A percentile compares a stretch with the other conserved stretches of the same genome.
These are phyloP conservation scores for Thunnus maccoyii DNA, from an alignment of 2,113 vertebrate species.

Conservation along the genomic window DNA sequence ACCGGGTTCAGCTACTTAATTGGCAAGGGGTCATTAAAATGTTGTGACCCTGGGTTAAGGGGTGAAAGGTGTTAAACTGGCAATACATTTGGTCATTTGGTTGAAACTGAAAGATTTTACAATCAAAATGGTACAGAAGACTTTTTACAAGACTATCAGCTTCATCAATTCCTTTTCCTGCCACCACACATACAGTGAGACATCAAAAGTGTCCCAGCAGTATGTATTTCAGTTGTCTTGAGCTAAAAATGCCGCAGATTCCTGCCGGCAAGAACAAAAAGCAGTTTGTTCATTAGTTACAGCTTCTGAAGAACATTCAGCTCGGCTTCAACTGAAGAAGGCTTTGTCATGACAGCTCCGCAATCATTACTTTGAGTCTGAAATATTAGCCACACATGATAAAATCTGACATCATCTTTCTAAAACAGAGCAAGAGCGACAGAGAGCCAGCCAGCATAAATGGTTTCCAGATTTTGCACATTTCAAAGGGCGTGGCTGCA, in stretches of 20 bases:
- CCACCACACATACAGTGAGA: not conserved
- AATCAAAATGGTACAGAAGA: not conserved
- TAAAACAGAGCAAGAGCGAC: conserved; percentile 27
- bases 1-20: conserved; percentile 49
- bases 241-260: conserved; percentile 63
- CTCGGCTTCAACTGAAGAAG: conserved; percentile 45
- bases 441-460: conserved; percentile 52
- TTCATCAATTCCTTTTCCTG: not conserved
- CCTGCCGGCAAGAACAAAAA: conserved; percentile 68
- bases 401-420: conserved; percentile 78
- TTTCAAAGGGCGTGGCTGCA: conserved; percentile 50
- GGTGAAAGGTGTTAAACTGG: conserved; percentile 15
- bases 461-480: conserved; percentile 74
- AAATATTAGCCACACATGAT: conserved; percentile 75
- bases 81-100: not conserved
- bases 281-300: conserved; percentile 65
- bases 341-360: conserved; percentile 61
- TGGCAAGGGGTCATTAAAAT: conserved; percentile 35
- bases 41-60: conserved; percentile 5
- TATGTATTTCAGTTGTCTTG: conserved; percentile 20
- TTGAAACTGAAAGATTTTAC: not conserved
- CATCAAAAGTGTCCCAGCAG: conserved; percentile 7
- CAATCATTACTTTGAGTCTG: conserved; percentile 55
- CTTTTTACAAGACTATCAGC: no score
- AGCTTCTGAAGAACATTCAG: conserved; percentile 43